Evolutionary conservation across 2,113 vertebrate genomes (phyloP), one percentile per base, ranked within the genome.

Genomic region (Scortum barcoo): DNA sequence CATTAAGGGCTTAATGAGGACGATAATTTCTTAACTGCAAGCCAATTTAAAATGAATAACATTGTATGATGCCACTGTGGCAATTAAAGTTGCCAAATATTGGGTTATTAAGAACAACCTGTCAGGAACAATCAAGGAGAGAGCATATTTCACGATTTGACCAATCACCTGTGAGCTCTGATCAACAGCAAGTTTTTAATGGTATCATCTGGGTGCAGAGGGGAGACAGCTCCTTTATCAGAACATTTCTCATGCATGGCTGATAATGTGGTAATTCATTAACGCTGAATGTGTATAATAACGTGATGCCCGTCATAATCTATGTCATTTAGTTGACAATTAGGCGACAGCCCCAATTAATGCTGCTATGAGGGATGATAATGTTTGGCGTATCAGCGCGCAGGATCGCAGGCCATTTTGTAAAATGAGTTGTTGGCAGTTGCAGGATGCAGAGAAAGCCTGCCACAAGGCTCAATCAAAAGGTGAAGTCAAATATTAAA

Each of bases 311-410:
- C 7, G n/a, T 78, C 72, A 79, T 81, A 66, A 83, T 88, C 63
- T 51, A 1, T 72, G 71, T 74, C 81, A 74, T 89, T 93, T 73
- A 84, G 79, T 71, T 88, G 48, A 87, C 84, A 83, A 86, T 88
- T 82, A 78, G 77, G 67, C 57, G 9, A n/a, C 60, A 0, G 28
- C n/a, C 68, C 74, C 62, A 80, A 85, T 88, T 76, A 81, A 69
- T 83, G 76, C 63, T 61, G 17, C 50, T 68, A 30, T 82, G 56
- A 73, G 46, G 72, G 50, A 80, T 72, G 73, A 76, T 85, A 51
- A 85, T 75, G 61, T 42, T 2, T 0, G 48, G 51, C 42, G 20
- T 24, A 20, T 48, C 42, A 57, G 77, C 56, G 36, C n/a, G 48
- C 33, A 9, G 72, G 46, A 60, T 54, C 17, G 20, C 10, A 22